phyloP scores from a whole-genome alignment of 2,888 invertebrate genomes.

The Caenorhabditis wallacei region DNA sequence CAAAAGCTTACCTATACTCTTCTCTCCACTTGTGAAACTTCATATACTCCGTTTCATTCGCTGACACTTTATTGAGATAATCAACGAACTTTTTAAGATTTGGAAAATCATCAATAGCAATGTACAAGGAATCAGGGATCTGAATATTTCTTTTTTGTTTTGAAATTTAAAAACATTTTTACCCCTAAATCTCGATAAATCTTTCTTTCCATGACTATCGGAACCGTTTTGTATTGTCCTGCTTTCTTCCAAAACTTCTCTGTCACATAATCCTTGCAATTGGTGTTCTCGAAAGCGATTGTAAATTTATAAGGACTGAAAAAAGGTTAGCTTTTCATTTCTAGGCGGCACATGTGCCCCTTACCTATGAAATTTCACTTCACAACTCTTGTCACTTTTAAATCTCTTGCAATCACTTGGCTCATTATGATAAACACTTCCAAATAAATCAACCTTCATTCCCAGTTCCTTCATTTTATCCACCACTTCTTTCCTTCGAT shows the following conservation, averaged over 20 bases:
- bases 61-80: constrained; percentile 42
- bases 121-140: constrained; percentile 67
- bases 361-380: constrained; percentile 20
- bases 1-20: constrained; percentile 16
- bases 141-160: constrained; percentile 20
- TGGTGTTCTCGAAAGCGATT: constrained; percentile 71
- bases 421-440: neutral
- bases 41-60: constrained; percentile 60
- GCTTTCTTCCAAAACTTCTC: constrained; percentile 73
- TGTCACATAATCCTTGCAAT: constrained; percentile 74
- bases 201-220: neutral
- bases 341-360: neutral
- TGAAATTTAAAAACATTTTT: neutral
- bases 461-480: constrained; percentile 26
- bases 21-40: constrained; percentile 71
- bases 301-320: constrained; percentile 69
- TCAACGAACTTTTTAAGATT: constrained; percentile 54
- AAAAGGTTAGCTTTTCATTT: constrained; percentile 26
- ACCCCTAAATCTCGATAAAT: constrained; percentile 54
- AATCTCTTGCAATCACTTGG: constrained; percentile 1
- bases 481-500: constrained; percentile 26
- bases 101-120: constrained; percentile 67
- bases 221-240: constrained; percentile 47
- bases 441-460: constrained; percentile 26
- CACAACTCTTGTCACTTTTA: neutral